phyloP scores from a whole-genome alignment of 37 sponge, comb jelly and placozoan genomes.

The Mnemiopsis leidyi region DNA sequence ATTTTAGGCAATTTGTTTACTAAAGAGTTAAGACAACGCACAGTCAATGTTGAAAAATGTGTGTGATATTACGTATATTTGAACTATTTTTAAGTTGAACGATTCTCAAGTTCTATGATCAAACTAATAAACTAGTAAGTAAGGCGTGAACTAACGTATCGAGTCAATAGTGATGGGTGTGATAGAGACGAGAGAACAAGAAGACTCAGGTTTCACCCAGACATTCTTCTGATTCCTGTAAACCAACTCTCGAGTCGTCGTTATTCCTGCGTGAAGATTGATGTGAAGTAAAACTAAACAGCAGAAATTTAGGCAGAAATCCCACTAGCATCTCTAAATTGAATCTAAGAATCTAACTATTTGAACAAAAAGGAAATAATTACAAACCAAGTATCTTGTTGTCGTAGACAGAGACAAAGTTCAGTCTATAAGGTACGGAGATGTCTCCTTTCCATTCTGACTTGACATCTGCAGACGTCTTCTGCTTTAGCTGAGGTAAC shows the following conservation, averaged over 20 bases:
- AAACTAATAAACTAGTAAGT: too few relatives aligned
- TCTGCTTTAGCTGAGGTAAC: neutral
- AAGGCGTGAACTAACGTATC: slow-evolving; percentile 64
- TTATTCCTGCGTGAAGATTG: slow-evolving; percentile 11
- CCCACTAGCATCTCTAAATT: too few relatives aligned
- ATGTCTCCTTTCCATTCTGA: neutral
- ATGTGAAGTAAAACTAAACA: too few relatives aligned
- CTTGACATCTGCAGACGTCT: neutral
- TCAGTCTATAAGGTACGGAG: neutral
- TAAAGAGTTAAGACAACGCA: too few relatives aligned
- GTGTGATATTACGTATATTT: too few relatives aligned
- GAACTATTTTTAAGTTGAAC: too few relatives aligned
- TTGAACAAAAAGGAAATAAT: too few relatives aligned
- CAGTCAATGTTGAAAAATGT: too few relatives aligned
- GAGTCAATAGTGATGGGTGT: neutral
- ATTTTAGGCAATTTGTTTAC: too few relatives aligned
- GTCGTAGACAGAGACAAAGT: neutral
- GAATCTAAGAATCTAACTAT: too few relatives aligned
- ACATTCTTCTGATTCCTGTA: neutral
- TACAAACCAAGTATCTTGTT: neutral
- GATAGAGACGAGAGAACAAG: neutral
- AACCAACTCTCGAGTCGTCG: neutral
- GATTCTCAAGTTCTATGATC: too few relatives aligned
- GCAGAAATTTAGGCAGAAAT: too few relatives aligned
- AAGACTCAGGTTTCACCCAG: neutral